Evolutionary conservation across 2,797 vertebrate species (phyloP), one percentile per base, ranked within the genome.

Genomic region (Thunnus albacares): DNA sequence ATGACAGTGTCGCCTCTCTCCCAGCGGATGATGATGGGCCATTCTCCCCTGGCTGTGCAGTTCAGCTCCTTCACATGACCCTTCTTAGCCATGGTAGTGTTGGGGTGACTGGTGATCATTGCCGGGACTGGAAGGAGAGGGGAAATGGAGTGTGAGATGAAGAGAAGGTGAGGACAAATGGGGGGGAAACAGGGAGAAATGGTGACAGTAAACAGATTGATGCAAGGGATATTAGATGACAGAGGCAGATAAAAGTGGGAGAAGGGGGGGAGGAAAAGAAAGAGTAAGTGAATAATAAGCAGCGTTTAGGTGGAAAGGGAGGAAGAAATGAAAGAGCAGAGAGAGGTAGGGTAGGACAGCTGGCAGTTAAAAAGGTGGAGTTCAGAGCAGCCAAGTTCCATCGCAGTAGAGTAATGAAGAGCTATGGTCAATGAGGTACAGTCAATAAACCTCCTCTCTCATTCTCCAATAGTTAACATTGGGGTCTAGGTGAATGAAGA

Each of bases 11-110:
- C 98, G 0, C 98, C 98, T 71, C 98, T 97, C 92, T 99, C 98
- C 98, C 98, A 99, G 93, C 98, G 98, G 90, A 99, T 99, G 90
- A 99, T 99, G 94, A 99, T 99, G 77, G 98, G 98, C 81, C 98
- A 96, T 91, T 99, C 98, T 0, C 98, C 98, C 10, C 98, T 95
- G 0, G 98, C 98, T 0, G 98, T 99, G 95, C 98, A 99, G 94
- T 99, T 98, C 90, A 99, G 93, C 93, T 99, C 98, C 94, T 99
- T 99, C 65, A 96, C 90, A 58, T 99, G 98, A 10, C 98, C 98
- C 92, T 99, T 99, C 95, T 99, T 99, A 79, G 98, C 98, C 33
- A 99, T 99, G 71, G 98, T 99, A 75, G 98, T 99, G 94, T 99
- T 99, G 92, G 98, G 98, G 92, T 99, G 98, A 75, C 97, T 98